Conservation (phyloP, 1,140 invertebrate species). For the Armadillidium nasatum region DNA sequence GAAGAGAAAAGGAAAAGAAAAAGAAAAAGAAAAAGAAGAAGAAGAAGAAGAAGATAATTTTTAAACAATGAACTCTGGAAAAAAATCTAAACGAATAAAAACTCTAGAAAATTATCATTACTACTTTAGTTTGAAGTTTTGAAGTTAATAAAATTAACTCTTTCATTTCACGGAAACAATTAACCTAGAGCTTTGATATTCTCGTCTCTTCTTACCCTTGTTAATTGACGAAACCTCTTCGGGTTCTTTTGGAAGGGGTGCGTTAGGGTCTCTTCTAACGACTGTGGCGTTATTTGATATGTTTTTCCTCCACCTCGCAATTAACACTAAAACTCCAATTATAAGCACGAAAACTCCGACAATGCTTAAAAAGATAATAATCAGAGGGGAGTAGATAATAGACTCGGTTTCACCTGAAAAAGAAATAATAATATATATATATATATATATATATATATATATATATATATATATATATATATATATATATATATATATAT, state of each 20-base stretch:
- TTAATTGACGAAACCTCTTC: neutral
- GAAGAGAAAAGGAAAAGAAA: neutral
- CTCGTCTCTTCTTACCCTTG: neutral
- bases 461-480: too few species aligned
- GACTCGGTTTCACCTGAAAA: too few species aligned
- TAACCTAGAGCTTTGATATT: neutral
- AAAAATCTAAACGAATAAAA: too few species aligned
- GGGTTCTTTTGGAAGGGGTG: neutral
- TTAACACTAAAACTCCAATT: slow-evolving; percentile 30
- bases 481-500: too few species aligned
- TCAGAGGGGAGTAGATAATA: too few species aligned
- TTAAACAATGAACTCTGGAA: neutral
- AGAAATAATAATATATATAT: too few species aligned
- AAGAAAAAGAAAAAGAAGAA: neutral
- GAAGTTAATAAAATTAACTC: too few species aligned
- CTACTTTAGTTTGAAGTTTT: neutral
- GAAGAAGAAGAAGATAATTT: neutral
- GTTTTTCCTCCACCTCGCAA: slow-evolving; percentile 35
- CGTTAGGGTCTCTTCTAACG: neutral
- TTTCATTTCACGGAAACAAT: neutral
- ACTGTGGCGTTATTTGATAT: neutral
- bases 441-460: too few species aligned
- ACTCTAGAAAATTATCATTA: neutral
- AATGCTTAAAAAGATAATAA: slow-evolving; percentile 12
- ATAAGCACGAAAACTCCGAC: slow-evolving; percentile 33